Conservation (phyloP, 1,140 invertebrate species). For the Limonius californicus region DNA sequence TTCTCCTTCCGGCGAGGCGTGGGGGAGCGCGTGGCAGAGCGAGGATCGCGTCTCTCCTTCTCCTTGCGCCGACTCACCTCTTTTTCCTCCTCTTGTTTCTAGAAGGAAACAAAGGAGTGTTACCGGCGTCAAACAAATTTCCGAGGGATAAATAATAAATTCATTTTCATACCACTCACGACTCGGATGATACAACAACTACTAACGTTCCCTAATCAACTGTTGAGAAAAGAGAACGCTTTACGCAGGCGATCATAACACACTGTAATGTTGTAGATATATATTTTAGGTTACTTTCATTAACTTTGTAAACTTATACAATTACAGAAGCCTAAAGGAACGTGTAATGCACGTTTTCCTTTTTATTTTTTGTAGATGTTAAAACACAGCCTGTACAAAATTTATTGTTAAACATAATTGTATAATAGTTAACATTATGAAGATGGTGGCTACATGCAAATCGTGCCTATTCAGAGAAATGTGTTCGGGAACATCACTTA, state of each 20-base stretch:
- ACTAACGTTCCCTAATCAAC: constrained; percentile 8
- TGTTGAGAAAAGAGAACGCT: constrained; percentile 6
- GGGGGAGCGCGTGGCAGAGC: constrained; percentile 44
- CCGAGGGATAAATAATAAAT: background rate
- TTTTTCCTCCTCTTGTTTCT: constrained; percentile 63
- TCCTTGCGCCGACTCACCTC: constrained; percentile 47
- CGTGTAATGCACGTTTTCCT: too few relatives aligned
- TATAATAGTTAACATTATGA: background rate
- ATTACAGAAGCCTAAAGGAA: too few relatives aligned
- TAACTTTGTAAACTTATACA: too few relatives aligned
- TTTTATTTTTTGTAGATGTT: background rate
- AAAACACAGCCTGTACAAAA: background rate
- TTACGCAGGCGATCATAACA: constrained; percentile 10
- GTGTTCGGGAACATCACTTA: background rate
- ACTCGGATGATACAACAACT: constrained; percentile 7
- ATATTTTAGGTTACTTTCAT: background rate
- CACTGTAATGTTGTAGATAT: constrained; percentile 17
- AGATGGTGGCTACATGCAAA: background rate
- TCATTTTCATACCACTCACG: constrained; percentile 21
- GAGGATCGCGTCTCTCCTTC: constrained; percentile 46
- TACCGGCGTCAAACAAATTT: background rate
- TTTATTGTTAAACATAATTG: background rate
- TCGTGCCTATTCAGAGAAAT: background rate
- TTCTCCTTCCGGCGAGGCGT: constrained; percentile 40
- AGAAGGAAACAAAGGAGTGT: constrained; percentile 46